Base-by-base conservation (phyloP, 2,113 vertebrate genomes). In the Sminthopsis crassicaudata region DNA sequence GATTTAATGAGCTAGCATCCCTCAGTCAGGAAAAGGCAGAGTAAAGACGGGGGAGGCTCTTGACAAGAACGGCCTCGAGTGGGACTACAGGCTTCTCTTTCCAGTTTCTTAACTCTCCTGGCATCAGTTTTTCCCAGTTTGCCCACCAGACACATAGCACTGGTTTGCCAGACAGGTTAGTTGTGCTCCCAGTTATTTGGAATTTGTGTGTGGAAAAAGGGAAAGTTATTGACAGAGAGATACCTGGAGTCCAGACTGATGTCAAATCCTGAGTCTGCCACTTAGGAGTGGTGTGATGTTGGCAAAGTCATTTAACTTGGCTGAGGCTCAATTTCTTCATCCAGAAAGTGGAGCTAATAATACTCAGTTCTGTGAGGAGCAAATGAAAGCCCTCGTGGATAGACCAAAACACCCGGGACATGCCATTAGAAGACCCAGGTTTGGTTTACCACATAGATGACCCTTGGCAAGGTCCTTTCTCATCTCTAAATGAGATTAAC, bases 31-130 rank as follows among this genome's bases (percentile, higher is more conserved):
- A n/a, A 93, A 7, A 36, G 19, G 11, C 9, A 51, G 46, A 16
- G n/a, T 30, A 54, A 94, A 90, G 2, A 25, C 52, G 95, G 0
- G 8, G 92, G n/a, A 94, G 48, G 6, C 3, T 94, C 90, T 96
- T 94, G n/a, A 53, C 46, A 89, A 91, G 57, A 91, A 16, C 25
- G 53, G 92, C 91, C 48, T 54, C 36, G n/a, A 8, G 14, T 22
- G 55, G 57, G 93, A 94, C 25, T 57, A 91, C 36, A 42, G 25
- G 46, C 22, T 89, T 89, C 89, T 90, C 16, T 90, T 24, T 50
- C 46, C 42, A 50, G 48, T 23, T 48, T 12, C 89, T 48, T 90
- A 90, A 48, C 46, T 19, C 26, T 90, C 25, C 22, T 48, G 48
- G 23, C 89, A 26, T 1, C 12, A 50, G 46, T 24, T 90, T 46